Base-by-base conservation (phyloP, 2,113 vertebrate species). In the Procavia capensis region DNA sequence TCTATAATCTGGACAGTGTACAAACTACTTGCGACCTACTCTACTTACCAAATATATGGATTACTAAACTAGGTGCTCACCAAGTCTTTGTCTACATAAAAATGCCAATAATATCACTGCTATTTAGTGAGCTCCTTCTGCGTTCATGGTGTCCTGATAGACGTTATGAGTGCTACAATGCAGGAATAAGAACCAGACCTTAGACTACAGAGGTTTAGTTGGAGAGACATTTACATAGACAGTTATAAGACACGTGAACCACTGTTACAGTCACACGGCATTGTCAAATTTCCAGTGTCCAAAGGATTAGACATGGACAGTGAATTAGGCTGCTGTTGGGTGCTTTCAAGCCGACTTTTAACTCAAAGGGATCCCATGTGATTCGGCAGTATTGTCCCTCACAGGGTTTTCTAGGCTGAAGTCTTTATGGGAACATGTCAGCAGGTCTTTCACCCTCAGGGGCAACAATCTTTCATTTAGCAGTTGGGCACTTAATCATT, bases 231-330 rank as follows among this genome's bases (percentile, higher is more conserved):
- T 89, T 59, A 86, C 39, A 59, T 29, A 86, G 75, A 86, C 81
- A 93, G 79, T 92, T 81, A 90, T 43, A 59, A 92, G 25, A 94
- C 19, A 82, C 41, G 1, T n/a, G 81, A 89, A 89, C 59, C 47
- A 76, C 9, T 50, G 59, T 34, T n/a, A 88, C 74, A 59, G 34
- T 16, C 50, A 64, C 11, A 31, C 17, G n/a, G 86, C 41, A 43
- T 70, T 34, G 43, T 68, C 25, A 82, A 54, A 63, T 7, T 64
- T 93, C 57, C 50, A 57, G 59, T 47, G 41, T n/a, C 34, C 36
- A 41, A 80, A 22, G 47, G 61, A 76, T 43, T 74, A 43, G 36
- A n/a, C 45, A 66, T 39, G 41, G 45, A 10, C 34, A 83, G 50
- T 25, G 9, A 45, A 45, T 59, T 59, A 59, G 7, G 50, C 14